These are phyloP conservation scores for Scaptodrosophila latifasciaeformis DNA, from an alignment of 2,888 invertebrate species.

Conservation along the genomic window DNA sequence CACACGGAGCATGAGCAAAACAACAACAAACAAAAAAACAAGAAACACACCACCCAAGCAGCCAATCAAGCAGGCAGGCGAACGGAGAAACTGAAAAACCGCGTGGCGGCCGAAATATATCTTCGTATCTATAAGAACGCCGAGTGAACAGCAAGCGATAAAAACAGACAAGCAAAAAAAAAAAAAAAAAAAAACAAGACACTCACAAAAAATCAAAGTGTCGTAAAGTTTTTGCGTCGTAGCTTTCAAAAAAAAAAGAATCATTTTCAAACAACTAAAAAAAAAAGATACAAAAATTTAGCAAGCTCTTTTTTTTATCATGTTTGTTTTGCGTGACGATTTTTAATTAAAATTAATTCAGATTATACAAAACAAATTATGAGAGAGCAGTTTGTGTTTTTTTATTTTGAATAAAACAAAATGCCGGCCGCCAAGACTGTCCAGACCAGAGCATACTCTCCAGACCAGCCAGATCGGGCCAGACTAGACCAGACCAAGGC, in stretches of 20 bases:
- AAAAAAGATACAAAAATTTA: conserved; percentile 10
- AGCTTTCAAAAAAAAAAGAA: conserved; percentile 36
- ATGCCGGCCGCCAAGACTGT: no score
- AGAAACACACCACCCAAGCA: conserved; percentile 16
- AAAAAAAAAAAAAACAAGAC: background rate
- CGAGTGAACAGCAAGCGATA: conserved; percentile 11
- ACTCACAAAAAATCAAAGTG: conserved; percentile 31
- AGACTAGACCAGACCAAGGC: no score
- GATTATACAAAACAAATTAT: conserved; percentile 2
- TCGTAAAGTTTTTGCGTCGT: conserved; percentile 70
- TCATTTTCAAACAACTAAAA: conserved; percentile 22
- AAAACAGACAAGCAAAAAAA: background rate
- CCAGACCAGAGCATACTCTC: no score
- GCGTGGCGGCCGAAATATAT: conserved; percentile 23
- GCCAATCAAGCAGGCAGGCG: background rate
- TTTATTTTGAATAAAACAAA: conserved; percentile 5
- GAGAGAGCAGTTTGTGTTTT: background rate
- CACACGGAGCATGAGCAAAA: background rate
- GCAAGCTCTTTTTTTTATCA: no score
- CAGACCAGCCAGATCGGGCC: no score
- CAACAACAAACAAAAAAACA: conserved; percentile 26
- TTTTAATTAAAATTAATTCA: background rate
- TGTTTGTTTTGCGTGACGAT: background rate
- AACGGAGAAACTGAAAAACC: conserved; percentile 30
- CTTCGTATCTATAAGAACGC: conserved; percentile 55